Evolutionary conservation across 2,797 vertebrate genomes (phyloP).

Genomic region (Sebastes trivittatus): DNA sequence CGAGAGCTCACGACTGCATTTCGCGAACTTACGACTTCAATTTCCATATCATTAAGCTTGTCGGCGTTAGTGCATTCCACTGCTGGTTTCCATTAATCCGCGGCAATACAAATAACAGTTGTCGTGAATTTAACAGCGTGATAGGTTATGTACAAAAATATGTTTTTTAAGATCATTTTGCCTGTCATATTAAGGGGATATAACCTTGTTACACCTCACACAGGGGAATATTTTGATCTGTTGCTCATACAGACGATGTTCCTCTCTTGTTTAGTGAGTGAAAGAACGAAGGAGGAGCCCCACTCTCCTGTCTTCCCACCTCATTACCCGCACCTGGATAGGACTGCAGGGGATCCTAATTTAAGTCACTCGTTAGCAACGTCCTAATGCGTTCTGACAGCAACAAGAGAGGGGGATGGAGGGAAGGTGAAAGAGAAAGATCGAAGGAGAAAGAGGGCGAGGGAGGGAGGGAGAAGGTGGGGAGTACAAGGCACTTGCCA

Average conservation of each 20-base stretch:
- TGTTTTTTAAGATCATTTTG: background rate
- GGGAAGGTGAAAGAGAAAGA: constrained; percentile 48
- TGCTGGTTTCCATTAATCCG: constrained; percentile 45
- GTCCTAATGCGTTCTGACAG: constrained; percentile 75
- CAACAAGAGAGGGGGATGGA: constrained; percentile 64
- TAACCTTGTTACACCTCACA: constrained; percentile 6
- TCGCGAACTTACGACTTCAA: constrained; percentile 62
- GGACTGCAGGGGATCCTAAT: constrained; percentile 72
- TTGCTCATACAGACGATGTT: background rate
- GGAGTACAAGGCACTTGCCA: background rate
- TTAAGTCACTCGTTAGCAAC: constrained; percentile 75
- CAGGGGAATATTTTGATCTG: constrained; percentile 2
- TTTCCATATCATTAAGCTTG: constrained; percentile 74
- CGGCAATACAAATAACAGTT: constrained; percentile 28
- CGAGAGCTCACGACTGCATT: constrained; percentile 58
- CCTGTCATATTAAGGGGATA: background rate
- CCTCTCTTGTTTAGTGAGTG: constrained; percentile 38
- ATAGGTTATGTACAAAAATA: background rate
- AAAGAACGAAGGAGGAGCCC: constrained; percentile 53
- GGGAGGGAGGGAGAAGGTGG: background rate
- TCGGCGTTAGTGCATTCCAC: constrained; percentile 18
- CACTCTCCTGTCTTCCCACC: constrained; percentile 64
- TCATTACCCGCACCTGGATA: constrained; percentile 79
- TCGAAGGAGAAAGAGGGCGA: constrained; percentile 18
- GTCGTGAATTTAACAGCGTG: constrained; percentile 3